Conservation (phyloP, 2,888 invertebrate genomes). For the Selenia dentaria region DNA sequence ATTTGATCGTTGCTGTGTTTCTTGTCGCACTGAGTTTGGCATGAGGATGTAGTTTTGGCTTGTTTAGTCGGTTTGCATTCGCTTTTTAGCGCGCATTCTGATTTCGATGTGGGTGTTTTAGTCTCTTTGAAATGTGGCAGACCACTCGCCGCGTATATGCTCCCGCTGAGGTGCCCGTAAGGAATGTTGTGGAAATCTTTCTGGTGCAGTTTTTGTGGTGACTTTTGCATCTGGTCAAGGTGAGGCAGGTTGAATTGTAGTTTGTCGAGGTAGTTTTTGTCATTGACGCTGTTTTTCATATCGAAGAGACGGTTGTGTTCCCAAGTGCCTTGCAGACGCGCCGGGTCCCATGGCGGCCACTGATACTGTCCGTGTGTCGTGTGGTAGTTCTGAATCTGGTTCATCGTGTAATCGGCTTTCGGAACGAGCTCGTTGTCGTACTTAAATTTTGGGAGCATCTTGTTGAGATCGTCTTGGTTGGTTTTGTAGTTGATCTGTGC, state of each 20-base stretch:
- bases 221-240: constrained; percentile 85
- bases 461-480: constrained; percentile 81
- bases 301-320: constrained; percentile 79
- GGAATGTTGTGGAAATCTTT: constrained; percentile 78
- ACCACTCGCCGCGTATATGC: constrained; percentile 67
- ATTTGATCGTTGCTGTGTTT: constrained; percentile 67
- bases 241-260: constrained; percentile 85
- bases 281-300: constrained; percentile 76
- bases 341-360: constrained; percentile 86
- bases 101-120: constrained; percentile 64
- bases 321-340: constrained; percentile 79
- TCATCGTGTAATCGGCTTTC: constrained; percentile 86
- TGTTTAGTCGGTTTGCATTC: constrained; percentile 75
- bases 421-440: constrained; percentile 82
- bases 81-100: constrained; percentile 70
- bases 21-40: constrained; percentile 78
- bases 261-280: constrained; percentile 85
- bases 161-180: constrained; percentile 71
- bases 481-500: constrained; percentile 64
- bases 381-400: constrained; percentile 88
- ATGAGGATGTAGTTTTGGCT: constrained; percentile 72
- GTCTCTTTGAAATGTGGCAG: constrained; percentile 76
- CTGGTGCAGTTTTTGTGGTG: constrained; percentile 84
- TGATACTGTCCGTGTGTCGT: constrained; percentile 86
- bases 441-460: constrained; percentile 80